A percentile compares a stretch with the other conserved stretches of the same genome.
Conservation (phyloP, 1,140 invertebrate genomes). For the Hylaeus volcanicus region DNA sequence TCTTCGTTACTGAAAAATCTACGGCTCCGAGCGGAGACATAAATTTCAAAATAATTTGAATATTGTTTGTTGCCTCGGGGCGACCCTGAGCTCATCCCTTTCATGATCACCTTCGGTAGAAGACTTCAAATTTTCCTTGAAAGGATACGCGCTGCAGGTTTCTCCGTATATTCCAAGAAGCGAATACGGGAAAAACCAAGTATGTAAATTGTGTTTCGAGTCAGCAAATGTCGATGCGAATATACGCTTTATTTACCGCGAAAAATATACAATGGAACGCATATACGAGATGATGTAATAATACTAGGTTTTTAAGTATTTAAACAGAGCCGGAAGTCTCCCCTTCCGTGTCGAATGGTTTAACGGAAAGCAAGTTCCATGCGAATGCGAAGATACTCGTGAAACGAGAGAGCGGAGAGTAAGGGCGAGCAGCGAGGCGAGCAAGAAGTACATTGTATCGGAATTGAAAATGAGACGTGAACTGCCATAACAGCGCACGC, state of each 20-base stretch:
- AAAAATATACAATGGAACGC: no score
- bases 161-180: no score
- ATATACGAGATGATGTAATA: not conserved
- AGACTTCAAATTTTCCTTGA: not conserved
- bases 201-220: not conserved
- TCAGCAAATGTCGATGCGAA: no score
- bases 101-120: not conserved
- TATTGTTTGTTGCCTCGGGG: slow-evolving; percentile 26
- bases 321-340: no score
- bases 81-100: not conserved
- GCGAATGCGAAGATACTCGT: no score
- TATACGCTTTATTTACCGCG: no score
- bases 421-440: slow-evolving; percentile 1
- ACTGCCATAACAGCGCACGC: slow-evolving; percentile 26
- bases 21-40: slow-evolving; percentile 29
- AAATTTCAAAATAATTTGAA: slow-evolving; percentile 46
- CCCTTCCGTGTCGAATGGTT: no score
- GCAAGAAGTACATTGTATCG: slow-evolving; percentile 28
- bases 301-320: no score
- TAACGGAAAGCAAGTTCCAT: no score
- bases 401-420: no score
- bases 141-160: not conserved
- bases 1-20: slow-evolving; percentile 44
- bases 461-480: slow-evolving; percentile 46
- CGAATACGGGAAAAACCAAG: no score